phyloP scores from a whole-genome alignment of 2,113 vertebrate genomes.

The Stigmatopora argus region DNA sequence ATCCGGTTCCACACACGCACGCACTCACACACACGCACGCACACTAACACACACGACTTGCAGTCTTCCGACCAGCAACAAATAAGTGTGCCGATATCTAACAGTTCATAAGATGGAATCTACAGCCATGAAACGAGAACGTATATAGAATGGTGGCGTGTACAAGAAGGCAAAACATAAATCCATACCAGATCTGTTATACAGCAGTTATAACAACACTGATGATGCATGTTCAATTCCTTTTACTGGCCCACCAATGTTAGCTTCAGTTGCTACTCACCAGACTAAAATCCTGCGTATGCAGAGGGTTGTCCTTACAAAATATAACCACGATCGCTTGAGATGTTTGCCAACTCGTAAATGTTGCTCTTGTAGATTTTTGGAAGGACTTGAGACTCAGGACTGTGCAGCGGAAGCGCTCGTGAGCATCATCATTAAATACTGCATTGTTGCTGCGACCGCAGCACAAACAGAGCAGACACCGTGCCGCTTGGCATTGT shows the following conservation, averaged over 20 bases:
- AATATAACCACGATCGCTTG: not conserved
- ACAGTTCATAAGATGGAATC: not conserved
- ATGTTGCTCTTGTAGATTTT: not conserved
- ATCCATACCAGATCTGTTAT: conserved; percentile 54
- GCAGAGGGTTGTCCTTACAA: conserved; percentile 12
- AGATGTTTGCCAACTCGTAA: conserved; percentile 6
- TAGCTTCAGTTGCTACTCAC: conserved; percentile 64
- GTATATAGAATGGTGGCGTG: not conserved
- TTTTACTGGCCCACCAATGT: conserved; percentile 21
- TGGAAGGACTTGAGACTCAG: not conserved
- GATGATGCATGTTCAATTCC: conserved; percentile 32
- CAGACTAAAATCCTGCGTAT: conserved; percentile 28
- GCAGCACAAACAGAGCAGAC: conserved; percentile 53
- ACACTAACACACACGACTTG: not conserved
- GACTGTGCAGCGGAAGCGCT: conserved; percentile 30
- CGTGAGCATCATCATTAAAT: conserved; percentile 59
- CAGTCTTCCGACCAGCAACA: not conserved
- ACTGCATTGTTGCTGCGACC: conserved; percentile 64
- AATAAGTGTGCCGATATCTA: not conserved
- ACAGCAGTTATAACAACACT: conserved; percentile 55
- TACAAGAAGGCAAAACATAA: conserved; percentile 15
- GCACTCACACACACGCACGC: not conserved
- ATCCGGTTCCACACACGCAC: conserved; percentile 19
- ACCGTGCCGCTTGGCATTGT: conserved; percentile 48
- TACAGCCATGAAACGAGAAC: not conserved